These are phyloP conservation scores for Hirtodrosophila alboralis DNA, from an alignment of 2,888 invertebrate species.

Conservation along the genomic window DNA sequence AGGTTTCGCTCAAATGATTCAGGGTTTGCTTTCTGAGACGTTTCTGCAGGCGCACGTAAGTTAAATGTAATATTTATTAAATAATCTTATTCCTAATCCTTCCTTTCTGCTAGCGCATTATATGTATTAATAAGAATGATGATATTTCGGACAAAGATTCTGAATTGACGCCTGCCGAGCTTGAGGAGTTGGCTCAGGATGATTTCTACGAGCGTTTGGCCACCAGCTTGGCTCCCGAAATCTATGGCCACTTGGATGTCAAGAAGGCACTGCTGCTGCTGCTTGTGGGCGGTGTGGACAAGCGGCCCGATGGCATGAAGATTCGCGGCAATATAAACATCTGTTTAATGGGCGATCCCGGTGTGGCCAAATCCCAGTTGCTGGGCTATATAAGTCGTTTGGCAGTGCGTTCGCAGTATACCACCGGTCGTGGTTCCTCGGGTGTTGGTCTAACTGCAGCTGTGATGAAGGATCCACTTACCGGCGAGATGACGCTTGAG, in stretches of 20 bases:
- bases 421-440: constrained; percentile 97
- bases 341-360: constrained; percentile 99
- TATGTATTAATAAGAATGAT: constrained; percentile 93
- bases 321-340: constrained; percentile 98
- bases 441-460: constrained; percentile 99
- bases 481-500: constrained; percentile 98
- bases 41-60: constrained; percentile 98
- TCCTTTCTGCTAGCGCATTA: constrained; percentile 71
- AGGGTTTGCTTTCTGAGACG: constrained; percentile 97
- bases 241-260: constrained; percentile 98
- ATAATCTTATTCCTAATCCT: not conserved
- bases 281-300: constrained; percentile 95
- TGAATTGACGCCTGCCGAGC: constrained; percentile 92
- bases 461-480: constrained; percentile 98
- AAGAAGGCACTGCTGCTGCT: constrained; percentile 97
- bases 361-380: constrained; percentile 99
- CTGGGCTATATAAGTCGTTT: constrained; percentile 97
- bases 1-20: constrained; percentile 92
- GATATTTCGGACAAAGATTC: constrained; percentile 89
- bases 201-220: constrained; percentile 97
- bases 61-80: constrained; percentile 38
- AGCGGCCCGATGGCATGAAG: constrained; percentile 97
- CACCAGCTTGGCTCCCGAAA: constrained; percentile 97
- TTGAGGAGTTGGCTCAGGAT: constrained; percentile 91
- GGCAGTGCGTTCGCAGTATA: constrained; percentile 96